Percentiles rank a stretch among this genome's conserved stretches.
These are phyloP conservation scores for Drosophila mayri DNA, from an alignment of 1,140 invertebrate species.

Conservation along the genomic window DNA sequence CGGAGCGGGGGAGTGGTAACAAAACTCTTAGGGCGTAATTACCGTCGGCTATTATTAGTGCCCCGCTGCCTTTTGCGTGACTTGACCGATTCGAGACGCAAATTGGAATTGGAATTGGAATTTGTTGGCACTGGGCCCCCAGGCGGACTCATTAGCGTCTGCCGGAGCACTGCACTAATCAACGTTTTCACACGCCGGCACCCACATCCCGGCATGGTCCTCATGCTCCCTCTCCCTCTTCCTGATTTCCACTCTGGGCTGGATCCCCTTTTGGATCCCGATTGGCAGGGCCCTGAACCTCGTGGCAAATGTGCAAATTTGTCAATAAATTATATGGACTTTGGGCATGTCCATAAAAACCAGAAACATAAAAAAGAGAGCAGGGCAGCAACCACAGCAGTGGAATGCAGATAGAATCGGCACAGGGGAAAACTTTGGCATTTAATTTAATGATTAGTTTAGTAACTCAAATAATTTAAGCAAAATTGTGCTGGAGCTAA, in stretches of 20 bases:
- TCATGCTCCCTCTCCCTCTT: not conserved
- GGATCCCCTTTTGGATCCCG: slow-evolving; percentile 7
- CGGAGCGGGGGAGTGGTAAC: slow-evolving; percentile 18
- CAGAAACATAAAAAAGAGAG: slow-evolving; percentile 61
- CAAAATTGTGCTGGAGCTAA: not conserved
- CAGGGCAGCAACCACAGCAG: slow-evolving; percentile 24
- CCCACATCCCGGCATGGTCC: slow-evolving; percentile 9
- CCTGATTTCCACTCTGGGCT: not conserved
- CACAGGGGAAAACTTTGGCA: not conserved
- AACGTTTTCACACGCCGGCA: slow-evolving; percentile 60
- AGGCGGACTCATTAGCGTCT: slow-evolving; percentile 62
- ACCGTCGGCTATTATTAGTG: slow-evolving; percentile 69
- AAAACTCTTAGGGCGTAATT: slow-evolving; percentile 72
- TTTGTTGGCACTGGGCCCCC: slow-evolving; percentile 52
- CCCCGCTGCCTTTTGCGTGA: slow-evolving; percentile 54
- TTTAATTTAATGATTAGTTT: not conserved
- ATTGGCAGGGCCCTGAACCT: slow-evolving; percentile 9
- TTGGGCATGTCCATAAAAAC: slow-evolving; percentile 69
- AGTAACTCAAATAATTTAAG: too few relatives aligned
- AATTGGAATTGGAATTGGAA: slow-evolving; percentile 75
- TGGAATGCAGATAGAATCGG: not conserved
- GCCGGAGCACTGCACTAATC: slow-evolving; percentile 56
- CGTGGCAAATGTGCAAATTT: slow-evolving; percentile 70
- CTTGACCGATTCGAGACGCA: slow-evolving; percentile 62
- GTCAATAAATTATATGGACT: slow-evolving; percentile 80